Base-by-base conservation (phyloP, 2,113 vertebrate genomes). In the Mobula birostris region DNA sequence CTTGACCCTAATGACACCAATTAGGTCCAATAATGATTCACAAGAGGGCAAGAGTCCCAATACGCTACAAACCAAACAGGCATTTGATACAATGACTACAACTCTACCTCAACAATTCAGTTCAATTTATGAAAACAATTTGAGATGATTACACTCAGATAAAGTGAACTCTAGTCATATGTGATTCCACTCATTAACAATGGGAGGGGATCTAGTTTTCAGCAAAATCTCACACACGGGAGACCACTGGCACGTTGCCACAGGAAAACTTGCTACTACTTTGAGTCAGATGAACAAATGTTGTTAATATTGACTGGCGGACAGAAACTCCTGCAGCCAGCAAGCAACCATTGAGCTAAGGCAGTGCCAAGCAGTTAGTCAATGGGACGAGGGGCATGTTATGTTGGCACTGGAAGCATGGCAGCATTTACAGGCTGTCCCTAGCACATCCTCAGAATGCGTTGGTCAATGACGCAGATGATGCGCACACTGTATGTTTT, bases 1-100 rank as follows among this genome's bases (percentile, higher is more conserved):
- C 61, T 66, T 90, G 85, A 90, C 85, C 85, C 85, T n/a, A 90
- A 17, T 32, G 85, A 90, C 85, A 90, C 66, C 85, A 90, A 68
- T 90, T 90, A 90, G 85, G 29, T 9, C 63, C 29, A 88, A 66
- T 32, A 88, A 63, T 17, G 29, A 32, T 1, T 58, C 9, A 68
- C 61, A 2, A 66, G 0, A 66, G 85, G 61, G 12, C 29, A 68
- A 1, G 61, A 66, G 85, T 90, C n/a, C 85, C n/a, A 27, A 90
- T 90, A 66, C 66, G 61, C 61, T 32, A 32, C 85, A 68, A 66
- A 32, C 61, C 85, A 90, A 90, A 66, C 61, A 66, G 6, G 85
- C 61, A 7, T n/a, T 14, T 32, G 61, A 61, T 68, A 32, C 15
- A 88, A 24, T 17, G 61, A 29, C 15, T 7, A 2, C 27, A 32